These are phyloP conservation scores for Drosophila limbata DNA, from an alignment of 2,888 invertebrate species.

Conservation along the genomic window DNA sequence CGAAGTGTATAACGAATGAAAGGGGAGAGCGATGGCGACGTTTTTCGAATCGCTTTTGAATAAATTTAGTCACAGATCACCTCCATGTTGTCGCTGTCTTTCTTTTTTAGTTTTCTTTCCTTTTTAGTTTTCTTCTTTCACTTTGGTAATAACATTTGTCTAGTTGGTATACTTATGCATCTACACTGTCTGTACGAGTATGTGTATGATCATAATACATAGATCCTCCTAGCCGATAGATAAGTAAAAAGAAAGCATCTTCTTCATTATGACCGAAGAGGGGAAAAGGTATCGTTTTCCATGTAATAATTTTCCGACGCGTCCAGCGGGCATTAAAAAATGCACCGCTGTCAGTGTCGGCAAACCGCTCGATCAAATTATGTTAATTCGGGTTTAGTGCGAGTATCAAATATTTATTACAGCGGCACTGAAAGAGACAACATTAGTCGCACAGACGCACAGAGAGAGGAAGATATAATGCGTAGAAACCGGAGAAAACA, in stretches of 20 bases:
- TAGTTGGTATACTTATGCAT: constrained; percentile 55
- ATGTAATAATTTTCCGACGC: constrained; percentile 72
- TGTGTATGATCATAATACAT: constrained; percentile 43
- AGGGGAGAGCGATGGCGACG: constrained; percentile 69
- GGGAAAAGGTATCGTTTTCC: constrained; percentile 77
- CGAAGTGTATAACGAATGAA: constrained; percentile 54
- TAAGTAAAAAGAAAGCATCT: constrained; percentile 68
- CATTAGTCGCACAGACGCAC: neutral
- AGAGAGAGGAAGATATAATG: constrained; percentile 4
- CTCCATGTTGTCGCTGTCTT: constrained; percentile 42
- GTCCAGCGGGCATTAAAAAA: constrained; percentile 65
- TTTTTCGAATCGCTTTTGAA: constrained; percentile 75
- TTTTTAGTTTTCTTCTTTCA: constrained; percentile 34
- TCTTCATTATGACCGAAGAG: constrained; percentile 46
- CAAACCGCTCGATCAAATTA: constrained; percentile 80
- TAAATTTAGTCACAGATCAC: constrained; percentile 73
- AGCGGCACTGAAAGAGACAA: constrained; percentile 31
- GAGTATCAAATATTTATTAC: constrained; percentile 73
- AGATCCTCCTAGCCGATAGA: constrained; percentile 70
- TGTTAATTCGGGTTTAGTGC: constrained; percentile 80
- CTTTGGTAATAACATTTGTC: constrained; percentile 77
- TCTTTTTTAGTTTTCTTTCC: constrained; percentile 17
- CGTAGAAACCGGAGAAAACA: constrained; percentile 35
- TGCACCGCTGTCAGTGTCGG: constrained; percentile 70
- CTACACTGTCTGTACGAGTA: constrained; percentile 11